phyloP scores from a whole-genome alignment of 2,113 vertebrate genomes.

The Procavia capensis region DNA sequence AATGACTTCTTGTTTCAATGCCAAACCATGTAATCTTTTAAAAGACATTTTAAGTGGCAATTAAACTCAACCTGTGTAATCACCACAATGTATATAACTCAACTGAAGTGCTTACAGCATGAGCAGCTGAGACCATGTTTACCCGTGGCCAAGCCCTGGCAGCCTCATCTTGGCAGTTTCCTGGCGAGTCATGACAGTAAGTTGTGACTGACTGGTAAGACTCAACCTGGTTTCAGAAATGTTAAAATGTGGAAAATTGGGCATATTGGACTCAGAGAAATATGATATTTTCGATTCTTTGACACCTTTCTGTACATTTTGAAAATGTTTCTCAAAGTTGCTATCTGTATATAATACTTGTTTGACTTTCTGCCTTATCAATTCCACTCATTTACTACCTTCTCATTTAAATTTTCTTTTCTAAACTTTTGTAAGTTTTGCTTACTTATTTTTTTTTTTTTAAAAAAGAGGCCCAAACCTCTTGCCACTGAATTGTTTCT shows the following conservation, averaged over 20 bases:
- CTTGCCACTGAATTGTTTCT: no score
- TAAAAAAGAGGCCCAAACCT: no score
- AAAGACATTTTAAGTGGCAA: slow-evolving; percentile 76
- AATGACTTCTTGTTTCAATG: slow-evolving; percentile 69
- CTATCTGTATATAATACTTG: not conserved
- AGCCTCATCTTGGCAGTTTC: not conserved
- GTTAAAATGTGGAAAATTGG: not conserved
- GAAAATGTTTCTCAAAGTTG: slow-evolving; percentile 24
- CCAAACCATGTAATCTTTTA: slow-evolving; percentile 74
- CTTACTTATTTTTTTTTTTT: no score
- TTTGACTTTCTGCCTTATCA: not conserved
- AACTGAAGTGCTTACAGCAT: slow-evolving; percentile 53
- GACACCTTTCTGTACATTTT: not conserved
- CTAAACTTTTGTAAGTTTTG: not conserved
- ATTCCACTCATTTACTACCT: not conserved
- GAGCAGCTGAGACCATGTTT: slow-evolving; percentile 60
- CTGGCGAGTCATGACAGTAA: not conserved
- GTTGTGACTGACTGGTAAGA: not conserved
- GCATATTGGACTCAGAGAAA: not conserved
- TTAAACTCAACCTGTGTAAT: slow-evolving; percentile 71
- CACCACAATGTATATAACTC: slow-evolving; percentile 65
- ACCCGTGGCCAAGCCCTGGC: not conserved
- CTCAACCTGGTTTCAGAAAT: not conserved
- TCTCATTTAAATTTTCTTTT: not conserved
- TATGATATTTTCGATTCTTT: not conserved